phyloP scores from a whole-genome alignment of 2,888 invertebrate genomes.

The Acanthacorydalis orientalis region DNA sequence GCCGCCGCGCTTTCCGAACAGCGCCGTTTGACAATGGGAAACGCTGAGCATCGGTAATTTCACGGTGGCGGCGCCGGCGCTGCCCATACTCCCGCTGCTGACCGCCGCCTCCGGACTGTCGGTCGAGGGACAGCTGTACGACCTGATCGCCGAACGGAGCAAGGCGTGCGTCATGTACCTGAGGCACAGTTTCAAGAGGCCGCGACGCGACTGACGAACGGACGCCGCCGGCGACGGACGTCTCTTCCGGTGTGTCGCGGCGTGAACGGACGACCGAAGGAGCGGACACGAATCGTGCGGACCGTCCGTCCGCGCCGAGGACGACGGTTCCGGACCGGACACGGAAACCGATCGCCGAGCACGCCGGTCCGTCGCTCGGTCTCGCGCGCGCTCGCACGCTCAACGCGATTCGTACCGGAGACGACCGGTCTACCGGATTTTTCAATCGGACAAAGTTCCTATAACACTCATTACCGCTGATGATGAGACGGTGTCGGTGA shows the following conservation, averaged over 20 bases:
- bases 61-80: slow-evolving; percentile 15
- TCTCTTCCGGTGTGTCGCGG: not conserved
- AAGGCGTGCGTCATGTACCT: slow-evolving; percentile 54
- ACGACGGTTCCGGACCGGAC: no score
- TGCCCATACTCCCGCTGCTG: slow-evolving; percentile 20
- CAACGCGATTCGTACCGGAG: no score
- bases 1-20: slow-evolving; percentile 62
- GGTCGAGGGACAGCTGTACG: slow-evolving; percentile 42
- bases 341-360: no score
- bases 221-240: no score
- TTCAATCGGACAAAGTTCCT: no score
- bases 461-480: no score
- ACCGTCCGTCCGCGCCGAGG: no score
- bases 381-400: no score
- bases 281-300: not conserved
- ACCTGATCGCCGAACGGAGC: slow-evolving; percentile 34
- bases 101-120: slow-evolving; percentile 27
- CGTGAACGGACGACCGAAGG: not conserved
- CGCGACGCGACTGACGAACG: slow-evolving; percentile 11
- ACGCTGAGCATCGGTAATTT: slow-evolving; percentile 36
- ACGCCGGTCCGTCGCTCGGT: no score
- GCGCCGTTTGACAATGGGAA: slow-evolving; percentile 70
- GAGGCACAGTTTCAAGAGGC: slow-evolving; percentile 45
- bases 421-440: no score
- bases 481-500: no score